Conservation (phyloP, 2,888 invertebrate species). For the Andrena dorsata region DNA sequence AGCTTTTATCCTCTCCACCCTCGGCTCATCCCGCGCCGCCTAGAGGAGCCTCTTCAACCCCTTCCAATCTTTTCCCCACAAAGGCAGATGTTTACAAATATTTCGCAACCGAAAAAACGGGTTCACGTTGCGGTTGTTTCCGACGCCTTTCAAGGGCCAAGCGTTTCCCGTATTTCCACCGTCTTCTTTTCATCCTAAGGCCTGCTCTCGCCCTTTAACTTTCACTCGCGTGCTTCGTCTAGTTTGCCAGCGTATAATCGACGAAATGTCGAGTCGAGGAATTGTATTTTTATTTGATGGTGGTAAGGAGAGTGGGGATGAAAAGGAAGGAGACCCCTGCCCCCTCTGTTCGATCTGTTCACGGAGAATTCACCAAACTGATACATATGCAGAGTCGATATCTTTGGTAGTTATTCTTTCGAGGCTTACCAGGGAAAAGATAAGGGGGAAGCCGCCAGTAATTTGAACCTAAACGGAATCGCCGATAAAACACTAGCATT, state of each 20-base stretch:
- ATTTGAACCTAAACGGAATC: conserved; percentile 75
- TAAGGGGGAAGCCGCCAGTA: conserved; percentile 79
- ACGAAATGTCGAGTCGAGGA: background rate
- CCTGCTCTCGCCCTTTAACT: conserved; percentile 1
- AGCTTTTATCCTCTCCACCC: conserved; percentile 80
- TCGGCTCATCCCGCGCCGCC: conserved; percentile 75
- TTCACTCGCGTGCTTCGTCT: background rate
- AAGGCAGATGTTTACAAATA: conserved; percentile 79
- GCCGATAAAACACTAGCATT: conserved; percentile 73
- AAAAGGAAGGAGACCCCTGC: conserved; percentile 6
- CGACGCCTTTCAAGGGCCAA: conserved; percentile 53
- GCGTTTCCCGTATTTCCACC: background rate
- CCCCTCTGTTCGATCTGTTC: conserved; percentile 61
- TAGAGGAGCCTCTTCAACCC: conserved; percentile 71
- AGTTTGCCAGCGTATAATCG: background rate
- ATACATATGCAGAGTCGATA: conserved; percentile 83
- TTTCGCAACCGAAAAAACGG: conserved; percentile 72
- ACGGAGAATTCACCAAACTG: conserved; percentile 74
- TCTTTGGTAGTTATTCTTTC: conserved; percentile 81
- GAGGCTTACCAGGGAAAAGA: conserved; percentile 77
- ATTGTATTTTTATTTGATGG: background rate
- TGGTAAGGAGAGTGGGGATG: background rate
- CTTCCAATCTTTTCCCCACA: conserved; percentile 58
- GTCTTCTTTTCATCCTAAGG: conserved; percentile 14
- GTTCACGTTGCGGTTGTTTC: conserved; percentile 60